Evolutionary conservation across 2,113 vertebrate species (phyloP), one percentile per base, ranked within the genome.

Genomic region (Phodopus roborovskii): DNA sequence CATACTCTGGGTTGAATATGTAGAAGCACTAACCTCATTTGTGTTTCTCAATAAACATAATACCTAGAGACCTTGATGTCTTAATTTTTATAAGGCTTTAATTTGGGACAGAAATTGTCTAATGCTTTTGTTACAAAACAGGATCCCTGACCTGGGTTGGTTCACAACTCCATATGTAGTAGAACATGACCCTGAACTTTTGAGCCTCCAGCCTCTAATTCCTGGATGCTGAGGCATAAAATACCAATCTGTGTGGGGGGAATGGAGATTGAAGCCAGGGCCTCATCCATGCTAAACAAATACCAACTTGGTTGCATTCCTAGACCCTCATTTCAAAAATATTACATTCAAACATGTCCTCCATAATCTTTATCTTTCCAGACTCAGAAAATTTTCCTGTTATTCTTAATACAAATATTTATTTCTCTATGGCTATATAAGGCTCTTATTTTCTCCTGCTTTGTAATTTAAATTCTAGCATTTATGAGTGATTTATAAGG

Each of bases 371-470:
- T 89, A 58, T 56, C 7, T 53, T 30, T 9, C 28, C 39, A 36
- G 26, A 26, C 56, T 94, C 66, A 91, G 90, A 91, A 91, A 74
- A 62, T 53, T 91, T 30, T 84, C 30, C n/a, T 36, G 22, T 45
- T 91, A 86, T 86, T 64, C 28, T 91, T 64, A 96, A 94, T 39
- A 71, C 62, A 91, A 84, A 30, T 83, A 71, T 42, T 26, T 77
- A 66, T 93, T 89, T 87, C 50, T 71, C 85, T 89, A 36, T 78
- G 93, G 81, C 53, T 70, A 26, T 60, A 13, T 33, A 83, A 96
- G 78, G 26, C 7, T 96, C n/a, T 92, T 94, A 79, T 79, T 97
- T 62, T 53, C 90, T 93, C n/a, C 22, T 94, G n/a, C 7, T 36
- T 86, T 90, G 58, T 79, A 95, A 91, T 95, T 91, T 91, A 39